A percentile compares a stretch with the other conserved stretches of the same genome.
phyloP scores from a whole-genome alignment of 1,140 invertebrate species.

The Steinernema khuongi region DNA sequence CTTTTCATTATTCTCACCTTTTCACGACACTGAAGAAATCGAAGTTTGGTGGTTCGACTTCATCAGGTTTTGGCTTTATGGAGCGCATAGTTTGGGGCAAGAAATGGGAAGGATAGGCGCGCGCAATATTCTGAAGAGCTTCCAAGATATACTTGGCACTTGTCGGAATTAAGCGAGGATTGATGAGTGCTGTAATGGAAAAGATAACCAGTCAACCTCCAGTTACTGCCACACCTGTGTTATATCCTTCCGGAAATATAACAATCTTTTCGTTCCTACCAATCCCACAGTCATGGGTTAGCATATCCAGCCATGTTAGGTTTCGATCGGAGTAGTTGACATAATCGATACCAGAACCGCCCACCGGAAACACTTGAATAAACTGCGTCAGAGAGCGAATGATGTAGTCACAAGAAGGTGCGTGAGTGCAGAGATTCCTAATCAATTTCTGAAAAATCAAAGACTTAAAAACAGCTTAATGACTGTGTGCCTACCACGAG shows the following conservation, averaged over 20 bases:
- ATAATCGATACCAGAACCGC: neutral
- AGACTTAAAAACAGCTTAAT: neutral
- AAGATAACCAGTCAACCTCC: no score
- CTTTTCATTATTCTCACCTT: neutral
- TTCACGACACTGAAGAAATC: constrained; percentile 28
- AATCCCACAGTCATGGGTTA: neutral
- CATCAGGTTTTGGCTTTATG: constrained; percentile 4
- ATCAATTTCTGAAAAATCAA: neutral
- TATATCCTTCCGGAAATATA: neutral
- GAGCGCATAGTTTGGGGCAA: constrained; percentile 25
- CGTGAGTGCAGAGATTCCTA: neutral
- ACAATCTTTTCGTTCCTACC: neutral
- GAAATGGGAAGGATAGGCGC: constrained; percentile 33
- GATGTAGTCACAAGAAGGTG: neutral
- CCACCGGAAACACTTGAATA: neutral
- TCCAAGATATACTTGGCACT: constrained; percentile 25
- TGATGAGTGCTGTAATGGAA: no score
- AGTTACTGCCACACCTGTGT: no score
- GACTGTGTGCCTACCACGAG: neutral
- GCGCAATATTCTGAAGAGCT: constrained; percentile 28
- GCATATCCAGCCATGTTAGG: neutral
- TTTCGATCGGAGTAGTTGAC: neutral
- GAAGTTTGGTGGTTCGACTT: neutral
- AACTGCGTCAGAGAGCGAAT: neutral
- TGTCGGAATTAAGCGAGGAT: neutral